Evolutionary conservation across 2,113 vertebrate genomes (phyloP).

Genomic region (Silurus meridionalis): DNA sequence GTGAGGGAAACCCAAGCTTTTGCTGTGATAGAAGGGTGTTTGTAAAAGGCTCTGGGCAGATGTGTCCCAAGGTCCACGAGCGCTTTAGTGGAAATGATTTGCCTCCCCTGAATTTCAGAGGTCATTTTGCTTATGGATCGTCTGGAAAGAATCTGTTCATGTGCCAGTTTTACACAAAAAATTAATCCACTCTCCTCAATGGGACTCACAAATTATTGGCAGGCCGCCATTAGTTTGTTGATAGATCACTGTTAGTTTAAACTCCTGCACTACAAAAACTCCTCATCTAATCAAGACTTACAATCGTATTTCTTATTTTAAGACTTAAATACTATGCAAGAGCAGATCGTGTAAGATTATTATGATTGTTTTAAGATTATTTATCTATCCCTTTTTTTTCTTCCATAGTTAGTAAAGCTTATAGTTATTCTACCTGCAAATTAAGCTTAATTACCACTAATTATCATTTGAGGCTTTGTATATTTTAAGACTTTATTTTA

Average conservation of each 20-base stretch:
- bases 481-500: no score
- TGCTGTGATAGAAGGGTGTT: background rate
- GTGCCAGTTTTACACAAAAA: slow-evolving; percentile 5
- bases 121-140: slow-evolving; percentile 1
- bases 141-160: slow-evolving; percentile 4
- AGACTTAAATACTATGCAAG: no score
- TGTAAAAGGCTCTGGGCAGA: slow-evolving; percentile 5
- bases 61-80: background rate
- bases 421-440: no score
- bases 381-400: no score
- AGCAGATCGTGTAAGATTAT: no score
- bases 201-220: background rate
- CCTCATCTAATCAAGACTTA: no score
- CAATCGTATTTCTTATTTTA: no score
- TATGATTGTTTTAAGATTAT: no score
- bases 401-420: no score
- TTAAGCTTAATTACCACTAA: no score
- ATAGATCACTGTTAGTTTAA: background rate
- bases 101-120: background rate
- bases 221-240: background rate
- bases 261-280: background rate
- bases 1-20: background rate
- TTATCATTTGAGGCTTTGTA: no score
- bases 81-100: background rate
- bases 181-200: background rate